Conservation (phyloP, 2,113 vertebrate species). For the Brachyhypopomus occidentalis region DNA sequence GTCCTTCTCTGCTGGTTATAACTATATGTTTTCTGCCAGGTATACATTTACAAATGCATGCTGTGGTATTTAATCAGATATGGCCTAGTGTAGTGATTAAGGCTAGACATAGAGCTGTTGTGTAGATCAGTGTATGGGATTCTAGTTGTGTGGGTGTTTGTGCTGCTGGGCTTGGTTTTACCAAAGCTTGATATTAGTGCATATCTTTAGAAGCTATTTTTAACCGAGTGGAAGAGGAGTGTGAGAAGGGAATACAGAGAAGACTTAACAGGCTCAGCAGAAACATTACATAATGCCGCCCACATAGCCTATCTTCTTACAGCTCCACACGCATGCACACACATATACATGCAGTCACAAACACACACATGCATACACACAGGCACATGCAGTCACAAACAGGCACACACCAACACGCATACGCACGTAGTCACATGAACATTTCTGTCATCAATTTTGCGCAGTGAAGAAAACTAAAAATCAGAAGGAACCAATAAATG, state of each 20-base stretch:
- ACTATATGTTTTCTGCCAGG: no score
- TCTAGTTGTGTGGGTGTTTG: slow-evolving; percentile 16
- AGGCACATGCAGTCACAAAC: background rate
- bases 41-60: no score
- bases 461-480: background rate
- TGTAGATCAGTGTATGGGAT: background rate
- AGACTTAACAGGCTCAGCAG: slow-evolving; percentile 26
- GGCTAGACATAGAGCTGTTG: background rate
- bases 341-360: background rate
- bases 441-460: background rate
- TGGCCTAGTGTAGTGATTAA: background rate
- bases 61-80: background rate
- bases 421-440: background rate
- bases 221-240: slow-evolving; percentile 14
- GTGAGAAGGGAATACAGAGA: slow-evolving; percentile 10
- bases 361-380: background rate
- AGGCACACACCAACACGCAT: background rate
- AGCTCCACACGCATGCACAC: background rate
- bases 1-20: no score
- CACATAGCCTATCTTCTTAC: slow-evolving; percentile 10
- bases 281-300: slow-evolving; percentile 29
- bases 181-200: slow-evolving; percentile 25
- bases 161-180: slow-evolving; percentile 4
- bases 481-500: slow-evolving; percentile 9
- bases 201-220: slow-evolving; percentile 42